A percentile compares a stretch with the other conserved stretches of the same genome.
phyloP scores from a whole-genome alignment of 2,113 vertebrate species.

The Odontesthes bonariensis region DNA sequence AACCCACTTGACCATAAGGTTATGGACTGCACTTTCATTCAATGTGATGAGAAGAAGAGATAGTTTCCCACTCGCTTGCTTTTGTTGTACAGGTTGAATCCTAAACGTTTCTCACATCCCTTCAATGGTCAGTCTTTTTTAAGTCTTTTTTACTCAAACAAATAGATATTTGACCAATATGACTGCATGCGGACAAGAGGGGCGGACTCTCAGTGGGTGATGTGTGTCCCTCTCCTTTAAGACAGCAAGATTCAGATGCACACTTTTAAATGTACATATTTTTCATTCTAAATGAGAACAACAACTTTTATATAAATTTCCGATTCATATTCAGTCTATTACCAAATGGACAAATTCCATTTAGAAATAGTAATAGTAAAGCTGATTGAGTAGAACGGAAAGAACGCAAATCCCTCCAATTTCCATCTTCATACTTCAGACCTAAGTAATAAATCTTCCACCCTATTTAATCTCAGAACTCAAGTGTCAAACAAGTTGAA shows the following conservation, averaged over 20 bases:
- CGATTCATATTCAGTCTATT: background rate
- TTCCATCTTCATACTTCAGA: background rate
- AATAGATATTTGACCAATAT: conserved; percentile 3
- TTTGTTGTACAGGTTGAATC: background rate
- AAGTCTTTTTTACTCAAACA: conserved; percentile 4
- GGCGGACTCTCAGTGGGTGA: no score
- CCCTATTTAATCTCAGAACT: conserved; percentile 3
- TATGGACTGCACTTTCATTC: background rate
- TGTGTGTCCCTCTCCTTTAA: no score
- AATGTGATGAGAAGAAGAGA: conserved; percentile 1
- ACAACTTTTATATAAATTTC: background rate
- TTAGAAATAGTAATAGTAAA: conserved; percentile 18
- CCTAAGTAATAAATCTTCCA: conserved; percentile 16
- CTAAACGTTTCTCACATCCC: conserved; percentile 18
- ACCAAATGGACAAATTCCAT: conserved; percentile 1
- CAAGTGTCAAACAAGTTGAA: conserved; percentile 29
- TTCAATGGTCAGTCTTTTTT: conserved; percentile 30
- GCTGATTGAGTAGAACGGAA: background rate
- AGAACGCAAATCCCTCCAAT: background rate
- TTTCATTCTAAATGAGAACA: no score
- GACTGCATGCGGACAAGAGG: background rate
- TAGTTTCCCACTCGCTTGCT: background rate
- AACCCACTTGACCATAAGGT: conserved; percentile 27
- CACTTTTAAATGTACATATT: no score
- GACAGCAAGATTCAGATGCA: no score